phyloP scores from a whole-genome alignment of 2,888 invertebrate species.

The Andrena praecox region DNA sequence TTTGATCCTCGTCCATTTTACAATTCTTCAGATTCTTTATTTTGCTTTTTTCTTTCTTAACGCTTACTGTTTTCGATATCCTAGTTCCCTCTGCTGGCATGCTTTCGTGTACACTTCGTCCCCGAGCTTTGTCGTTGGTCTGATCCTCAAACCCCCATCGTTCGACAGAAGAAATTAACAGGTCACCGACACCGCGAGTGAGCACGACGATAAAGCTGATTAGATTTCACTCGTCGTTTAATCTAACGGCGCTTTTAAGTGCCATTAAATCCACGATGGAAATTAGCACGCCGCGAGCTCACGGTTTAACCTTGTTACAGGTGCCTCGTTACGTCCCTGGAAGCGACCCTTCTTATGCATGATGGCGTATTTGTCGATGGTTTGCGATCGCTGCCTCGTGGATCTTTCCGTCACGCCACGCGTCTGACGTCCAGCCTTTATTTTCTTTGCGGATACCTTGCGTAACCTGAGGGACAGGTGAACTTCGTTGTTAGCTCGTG shows the following conservation, averaged over 20 bases:
- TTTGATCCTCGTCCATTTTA: not conserved
- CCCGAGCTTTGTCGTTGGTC: not conserved
- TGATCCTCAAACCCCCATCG: not conserved
- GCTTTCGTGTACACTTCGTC: not conserved
- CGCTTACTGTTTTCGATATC: not conserved
- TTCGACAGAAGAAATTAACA: constrained; percentile 13
- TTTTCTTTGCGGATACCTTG: not conserved
- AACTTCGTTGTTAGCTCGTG: too few relatives aligned
- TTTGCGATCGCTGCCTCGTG: constrained; percentile 18
- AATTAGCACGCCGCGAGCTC: constrained; percentile 62
- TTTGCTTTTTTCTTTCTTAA: not conserved
- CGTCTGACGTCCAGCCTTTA: not conserved
- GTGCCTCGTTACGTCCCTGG: constrained; percentile 47
- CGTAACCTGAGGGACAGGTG: too few relatives aligned
- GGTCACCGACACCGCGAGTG: constrained; percentile 12
- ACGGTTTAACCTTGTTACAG: constrained; percentile 61
- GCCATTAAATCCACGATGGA: constrained; percentile 61
- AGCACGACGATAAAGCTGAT: constrained; percentile 54
- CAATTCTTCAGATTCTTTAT: too few relatives aligned
- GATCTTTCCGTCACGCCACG: not conserved
- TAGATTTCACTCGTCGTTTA: constrained; percentile 58
- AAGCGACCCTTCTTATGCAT: constrained; percentile 42
- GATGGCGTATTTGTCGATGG: constrained; percentile 37
- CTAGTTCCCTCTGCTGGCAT: not conserved
- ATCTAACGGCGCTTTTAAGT: constrained; percentile 63